Evolutionary conservation across 92 coral and sea anemone genomes (phyloP).

Genomic region (Epizoanthus ramosus): DNA sequence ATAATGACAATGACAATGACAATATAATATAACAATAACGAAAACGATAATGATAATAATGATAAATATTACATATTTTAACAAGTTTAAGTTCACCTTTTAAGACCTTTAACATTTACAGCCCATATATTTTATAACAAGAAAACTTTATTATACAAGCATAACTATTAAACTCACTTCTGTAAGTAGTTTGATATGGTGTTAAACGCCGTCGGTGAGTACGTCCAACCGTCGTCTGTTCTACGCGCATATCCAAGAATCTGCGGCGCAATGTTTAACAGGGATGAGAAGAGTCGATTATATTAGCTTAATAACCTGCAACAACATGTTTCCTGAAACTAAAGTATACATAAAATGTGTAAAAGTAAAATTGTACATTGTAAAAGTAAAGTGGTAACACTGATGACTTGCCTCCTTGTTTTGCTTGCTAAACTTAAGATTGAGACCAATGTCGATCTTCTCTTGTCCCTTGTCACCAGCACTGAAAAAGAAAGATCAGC

Average conservation of each 20-base stretch:
- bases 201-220: slow-evolving; percentile 77
- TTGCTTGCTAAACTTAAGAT: slow-evolving; percentile 88
- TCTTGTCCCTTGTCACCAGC: slow-evolving; percentile 56
- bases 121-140: not conserved
- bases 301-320: not conserved
- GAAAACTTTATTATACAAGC: not conserved
- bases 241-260: slow-evolving; percentile 88
- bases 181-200: slow-evolving; percentile 72
- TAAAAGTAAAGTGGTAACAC: too few relatives aligned
- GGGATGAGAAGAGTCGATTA: not conserved
- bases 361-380: too few relatives aligned
- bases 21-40: too few relatives aligned
- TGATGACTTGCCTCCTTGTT: slow-evolving; percentile 81
- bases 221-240: slow-evolving; percentile 80
- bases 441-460: slow-evolving; percentile 90
- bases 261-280: slow-evolving; percentile 44
- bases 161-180: slow-evolving; percentile 53
- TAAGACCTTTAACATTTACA: too few relatives aligned
- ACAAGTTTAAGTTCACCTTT: too few relatives aligned
- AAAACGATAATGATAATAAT: too few relatives aligned
- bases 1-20: too few relatives aligned
- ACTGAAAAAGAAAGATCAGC: not conserved
- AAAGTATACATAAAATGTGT: not conserved
- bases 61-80: too few relatives aligned
- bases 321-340: not conserved